Percentiles rank a stretch among this genome's conserved stretches.
Evolutionary conservation across 2,888 invertebrate species (phyloP).

Genomic region (Cheilosia vernalis): DNA sequence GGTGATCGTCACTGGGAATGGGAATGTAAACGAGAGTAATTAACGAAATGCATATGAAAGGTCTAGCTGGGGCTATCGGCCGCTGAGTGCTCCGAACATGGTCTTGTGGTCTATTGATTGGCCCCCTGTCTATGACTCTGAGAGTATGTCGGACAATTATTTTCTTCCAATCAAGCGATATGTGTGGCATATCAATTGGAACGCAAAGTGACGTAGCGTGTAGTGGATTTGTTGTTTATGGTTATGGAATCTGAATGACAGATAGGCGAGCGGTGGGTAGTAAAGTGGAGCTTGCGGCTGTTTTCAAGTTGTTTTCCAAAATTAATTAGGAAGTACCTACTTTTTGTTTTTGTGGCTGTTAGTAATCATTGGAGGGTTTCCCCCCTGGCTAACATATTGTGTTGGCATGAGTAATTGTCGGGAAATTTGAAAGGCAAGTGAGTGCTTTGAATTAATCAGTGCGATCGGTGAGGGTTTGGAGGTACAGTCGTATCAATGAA

Average conservation of each 20-base stretch:
- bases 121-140: slow-evolving; percentile 34
- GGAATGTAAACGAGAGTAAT: slow-evolving; percentile 62
- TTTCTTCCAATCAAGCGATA: slow-evolving; percentile 66
- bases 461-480: too few relatives aligned
- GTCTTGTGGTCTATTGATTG: slow-evolving; percentile 48
- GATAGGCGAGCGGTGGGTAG: slow-evolving; percentile 33
- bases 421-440: too few relatives aligned
- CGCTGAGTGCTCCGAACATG: slow-evolving; percentile 63
- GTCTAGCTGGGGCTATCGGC: slow-evolving; percentile 34
- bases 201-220: slow-evolving; percentile 61
- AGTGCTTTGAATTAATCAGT: too few relatives aligned
- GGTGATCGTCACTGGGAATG: slow-evolving; percentile 36
- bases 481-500: too few relatives aligned
- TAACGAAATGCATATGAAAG: slow-evolving; percentile 51
- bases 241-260: slow-evolving; percentile 41
- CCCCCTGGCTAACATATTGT: slow-evolving; percentile 2
- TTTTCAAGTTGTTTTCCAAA: slow-evolving; percentile 9
- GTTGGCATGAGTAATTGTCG: slow-evolving; percentile 42
- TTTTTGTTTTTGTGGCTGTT: slow-evolving; percentile 13
- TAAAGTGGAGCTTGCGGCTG: slow-evolving; percentile 29
- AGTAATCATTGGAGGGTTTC: slow-evolving; percentile 45
- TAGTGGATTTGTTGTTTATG: slow-evolving; percentile 65
- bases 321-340: slow-evolving; percentile 48
- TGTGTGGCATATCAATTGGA: slow-evolving; percentile 70
- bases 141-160: slow-evolving; percentile 61